Evolutionary conservation across 2,113 vertebrate genomes (phyloP).

Genomic region (Loxodonta africana): DNA sequence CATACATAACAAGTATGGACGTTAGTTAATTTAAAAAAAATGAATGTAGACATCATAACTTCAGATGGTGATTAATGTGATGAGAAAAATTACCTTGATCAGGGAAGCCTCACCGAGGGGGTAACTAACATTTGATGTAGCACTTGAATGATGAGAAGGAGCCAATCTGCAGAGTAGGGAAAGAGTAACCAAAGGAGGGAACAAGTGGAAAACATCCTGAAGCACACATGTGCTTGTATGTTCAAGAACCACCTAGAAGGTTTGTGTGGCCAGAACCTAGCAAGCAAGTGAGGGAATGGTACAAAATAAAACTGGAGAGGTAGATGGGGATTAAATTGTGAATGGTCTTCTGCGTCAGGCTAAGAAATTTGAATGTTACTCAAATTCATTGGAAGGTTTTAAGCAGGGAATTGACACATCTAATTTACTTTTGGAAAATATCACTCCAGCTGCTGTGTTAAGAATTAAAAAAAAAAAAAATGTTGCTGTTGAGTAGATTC

Average conservation of each 20-base stretch:
- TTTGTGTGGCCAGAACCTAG: background rate
- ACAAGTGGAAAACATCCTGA: background rate
- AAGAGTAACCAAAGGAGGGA: background rate
- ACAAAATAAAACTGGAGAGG: background rate
- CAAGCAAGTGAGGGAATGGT: background rate
- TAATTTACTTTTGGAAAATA: conserved; percentile 12
- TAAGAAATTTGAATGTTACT: background rate
- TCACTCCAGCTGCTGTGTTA: background rate
- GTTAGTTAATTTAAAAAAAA: background rate
- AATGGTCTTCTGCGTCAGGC: background rate
- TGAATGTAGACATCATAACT: background rate
- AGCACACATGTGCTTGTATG: no score
- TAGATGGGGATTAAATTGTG: background rate
- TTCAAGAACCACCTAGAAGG: background rate
- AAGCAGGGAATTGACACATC: background rate
- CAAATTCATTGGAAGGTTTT: background rate
- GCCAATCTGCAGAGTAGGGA: background rate
- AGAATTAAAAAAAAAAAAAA: background rate
- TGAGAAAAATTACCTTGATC: background rate
- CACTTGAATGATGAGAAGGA: background rate
- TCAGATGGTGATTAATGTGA: background rate
- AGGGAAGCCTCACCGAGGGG: background rate
- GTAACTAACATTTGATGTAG: background rate
- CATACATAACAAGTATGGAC: background rate
- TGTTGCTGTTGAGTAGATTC: no score